A percentile compares a stretch with the other conserved stretches of the same genome.
phyloP scores from a whole-genome alignment of 2,113 vertebrate species.

The Hirundichthys speculiger region DNA sequence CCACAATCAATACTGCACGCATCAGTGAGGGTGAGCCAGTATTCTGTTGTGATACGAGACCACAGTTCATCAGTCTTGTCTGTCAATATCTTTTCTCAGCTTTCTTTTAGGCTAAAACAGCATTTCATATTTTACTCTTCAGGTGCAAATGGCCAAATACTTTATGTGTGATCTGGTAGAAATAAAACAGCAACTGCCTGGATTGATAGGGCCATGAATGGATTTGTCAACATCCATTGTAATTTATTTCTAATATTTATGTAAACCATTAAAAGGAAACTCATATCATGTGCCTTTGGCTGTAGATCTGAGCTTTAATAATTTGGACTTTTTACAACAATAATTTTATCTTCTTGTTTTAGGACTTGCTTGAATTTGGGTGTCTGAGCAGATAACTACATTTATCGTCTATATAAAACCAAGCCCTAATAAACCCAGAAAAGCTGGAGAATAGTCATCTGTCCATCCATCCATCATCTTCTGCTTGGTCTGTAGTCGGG shows the following conservation, averaged over 20 bases:
- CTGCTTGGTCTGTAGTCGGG: too few relatives aligned
- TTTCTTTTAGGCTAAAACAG: background rate
- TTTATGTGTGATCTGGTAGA: too few relatives aligned
- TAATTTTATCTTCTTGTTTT: too few relatives aligned
- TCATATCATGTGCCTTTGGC: background rate
- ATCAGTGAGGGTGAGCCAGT: slow-evolving; percentile 3
- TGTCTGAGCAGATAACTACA: too few relatives aligned
- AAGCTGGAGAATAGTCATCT: background rate
- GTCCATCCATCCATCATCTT: too few relatives aligned
- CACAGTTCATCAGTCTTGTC: background rate
- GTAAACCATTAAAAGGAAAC: background rate
- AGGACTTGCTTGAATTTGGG: too few relatives aligned
- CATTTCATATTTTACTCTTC: background rate
- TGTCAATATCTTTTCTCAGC: background rate
- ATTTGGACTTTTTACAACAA: too few relatives aligned
- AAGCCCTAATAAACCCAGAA: background rate
- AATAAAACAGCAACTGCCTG: too few relatives aligned
- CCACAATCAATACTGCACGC: slow-evolving; percentile 11
- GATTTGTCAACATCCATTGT: background rate
- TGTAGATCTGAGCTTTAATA: background rate
- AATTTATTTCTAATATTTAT: background rate
- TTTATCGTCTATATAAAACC: too few relatives aligned
- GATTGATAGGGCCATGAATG: too few relatives aligned
- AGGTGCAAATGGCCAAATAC: background rate
- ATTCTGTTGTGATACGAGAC: slow-evolving; percentile 1